Conservation (phyloP, 2,797 vertebrate species). For the Calcarius lapponicus region DNA sequence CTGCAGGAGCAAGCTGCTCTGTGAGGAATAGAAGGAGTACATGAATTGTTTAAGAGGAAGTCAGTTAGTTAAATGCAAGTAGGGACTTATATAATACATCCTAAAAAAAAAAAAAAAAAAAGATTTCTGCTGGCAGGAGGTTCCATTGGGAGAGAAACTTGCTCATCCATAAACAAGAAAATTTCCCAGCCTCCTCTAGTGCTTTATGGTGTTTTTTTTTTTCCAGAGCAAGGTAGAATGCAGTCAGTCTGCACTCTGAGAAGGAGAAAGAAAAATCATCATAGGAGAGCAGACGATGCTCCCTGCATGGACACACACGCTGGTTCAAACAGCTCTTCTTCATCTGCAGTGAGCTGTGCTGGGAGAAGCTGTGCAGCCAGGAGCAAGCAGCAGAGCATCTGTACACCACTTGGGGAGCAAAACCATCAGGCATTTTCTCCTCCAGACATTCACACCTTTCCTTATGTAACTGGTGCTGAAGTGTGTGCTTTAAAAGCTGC, state of each 20-base stretch:
- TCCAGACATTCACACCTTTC: slow-evolving; percentile 37
- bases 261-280: not conserved
- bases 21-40: not conserved
- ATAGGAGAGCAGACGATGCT: not conserved
- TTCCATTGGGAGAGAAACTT: slow-evolving; percentile 57
- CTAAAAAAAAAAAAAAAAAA: slow-evolving; percentile 11
- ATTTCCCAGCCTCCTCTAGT: slow-evolving; percentile 52
- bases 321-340: not conserved
- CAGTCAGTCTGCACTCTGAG: not conserved
- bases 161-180: slow-evolving; percentile 63
- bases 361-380: not conserved
- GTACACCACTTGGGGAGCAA: not conserved
- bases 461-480: slow-evolving; percentile 8
- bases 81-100: slow-evolving; percentile 63
- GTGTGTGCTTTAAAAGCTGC: not conserved
- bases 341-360: not conserved
- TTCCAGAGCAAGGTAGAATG: slow-evolving; percentile 34
- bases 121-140: slow-evolving; percentile 46
- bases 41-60: slow-evolving; percentile 56
- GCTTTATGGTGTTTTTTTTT: not conserved
- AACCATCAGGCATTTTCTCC: slow-evolving; percentile 9
- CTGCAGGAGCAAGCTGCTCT: not conserved
- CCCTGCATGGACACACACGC: accelerated
- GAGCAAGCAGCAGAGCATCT: slow-evolving; percentile 4
- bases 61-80: slow-evolving; percentile 41